A percentile compares a stretch with the other conserved stretches of the same genome.
These are phyloP conservation scores for Nesogale talazaci DNA, from an alignment of 2,113 vertebrate genomes.

Conservation along the genomic window DNA sequence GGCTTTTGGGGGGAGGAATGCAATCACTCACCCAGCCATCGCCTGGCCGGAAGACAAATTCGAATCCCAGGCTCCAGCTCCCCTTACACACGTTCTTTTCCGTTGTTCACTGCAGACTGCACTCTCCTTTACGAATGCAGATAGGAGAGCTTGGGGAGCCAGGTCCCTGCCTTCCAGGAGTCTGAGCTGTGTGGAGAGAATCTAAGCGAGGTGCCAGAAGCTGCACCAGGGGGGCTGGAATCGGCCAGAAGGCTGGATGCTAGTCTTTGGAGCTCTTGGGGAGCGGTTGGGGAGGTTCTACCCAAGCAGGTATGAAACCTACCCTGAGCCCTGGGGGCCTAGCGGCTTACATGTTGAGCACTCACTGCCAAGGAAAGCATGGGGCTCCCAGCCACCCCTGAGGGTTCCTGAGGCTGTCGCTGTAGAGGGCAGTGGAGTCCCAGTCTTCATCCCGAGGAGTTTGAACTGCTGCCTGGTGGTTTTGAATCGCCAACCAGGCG, in stretches of 20 bases:
- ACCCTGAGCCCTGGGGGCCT: too few species aligned
- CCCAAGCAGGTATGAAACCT: not conserved
- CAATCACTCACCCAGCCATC: slow-evolving; percentile 6
- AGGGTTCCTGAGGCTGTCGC: too few species aligned
- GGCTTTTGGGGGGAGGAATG: not conserved
- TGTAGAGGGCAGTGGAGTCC: too few species aligned
- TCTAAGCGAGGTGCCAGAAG: not conserved
- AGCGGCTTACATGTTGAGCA: too few species aligned
- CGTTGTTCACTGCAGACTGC: slow-evolving; percentile 12
- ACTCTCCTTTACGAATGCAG: not conserved
- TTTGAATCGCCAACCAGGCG: too few species aligned
- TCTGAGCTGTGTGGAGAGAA: not conserved
- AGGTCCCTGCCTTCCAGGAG: not conserved
- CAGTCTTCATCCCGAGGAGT: too few species aligned
- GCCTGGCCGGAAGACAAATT: slow-evolving; percentile 57
- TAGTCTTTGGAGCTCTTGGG: not conserved
- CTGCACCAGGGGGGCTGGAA: not conserved
- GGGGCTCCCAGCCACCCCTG: too few species aligned
- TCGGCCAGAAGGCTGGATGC: not conserved
- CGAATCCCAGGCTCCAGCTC: not conserved
- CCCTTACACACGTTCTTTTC: not conserved
- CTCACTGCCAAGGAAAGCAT: too few species aligned
- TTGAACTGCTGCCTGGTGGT: too few species aligned
- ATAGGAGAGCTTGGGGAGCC: not conserved
- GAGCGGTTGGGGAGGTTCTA: not conserved